Conservation (phyloP, 2,797 vertebrate species). For the Neosalanx taihuensis region DNA sequence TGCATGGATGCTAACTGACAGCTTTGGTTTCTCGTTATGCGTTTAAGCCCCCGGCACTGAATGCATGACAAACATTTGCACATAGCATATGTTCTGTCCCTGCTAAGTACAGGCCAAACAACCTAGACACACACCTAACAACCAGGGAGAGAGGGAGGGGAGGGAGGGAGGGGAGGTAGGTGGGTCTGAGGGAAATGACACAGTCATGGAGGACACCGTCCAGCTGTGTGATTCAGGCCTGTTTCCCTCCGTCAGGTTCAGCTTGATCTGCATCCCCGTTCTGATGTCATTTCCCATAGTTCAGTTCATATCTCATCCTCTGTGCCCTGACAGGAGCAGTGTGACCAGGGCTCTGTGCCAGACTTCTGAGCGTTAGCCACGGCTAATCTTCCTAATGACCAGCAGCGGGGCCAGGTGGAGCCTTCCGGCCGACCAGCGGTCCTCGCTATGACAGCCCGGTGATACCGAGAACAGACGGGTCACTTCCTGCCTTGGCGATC, state of each 20-base stretch:
- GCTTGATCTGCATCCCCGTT: background rate
- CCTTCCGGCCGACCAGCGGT: constrained; percentile 1
- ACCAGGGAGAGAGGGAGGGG: no score
- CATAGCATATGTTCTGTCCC: background rate
- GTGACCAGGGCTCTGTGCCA: background rate
- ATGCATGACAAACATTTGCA: background rate
- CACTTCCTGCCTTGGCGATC: background rate
- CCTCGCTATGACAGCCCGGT: constrained; percentile 12
- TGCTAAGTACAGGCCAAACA: background rate
- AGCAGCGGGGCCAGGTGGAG: constrained; percentile 1
- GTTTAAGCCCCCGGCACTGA: background rate
- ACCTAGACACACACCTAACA: no score
- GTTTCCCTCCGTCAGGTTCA: background rate
- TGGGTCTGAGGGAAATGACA: no score
- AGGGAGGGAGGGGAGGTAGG: no score
- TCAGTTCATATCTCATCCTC: constrained; percentile 16
- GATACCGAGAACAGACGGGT: background rate
- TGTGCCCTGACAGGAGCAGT: background rate
- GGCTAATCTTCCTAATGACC: constrained; percentile 20
- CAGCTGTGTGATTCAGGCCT: background rate
- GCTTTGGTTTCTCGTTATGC: background rate
- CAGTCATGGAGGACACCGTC: no score
- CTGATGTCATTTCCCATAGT: background rate
- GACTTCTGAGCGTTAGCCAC: background rate
- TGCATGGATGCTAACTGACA: background rate